These are phyloP conservation scores for Typhlichthys subterraneus DNA, from an alignment of 2,797 vertebrate species.

Conservation along the genomic window DNA sequence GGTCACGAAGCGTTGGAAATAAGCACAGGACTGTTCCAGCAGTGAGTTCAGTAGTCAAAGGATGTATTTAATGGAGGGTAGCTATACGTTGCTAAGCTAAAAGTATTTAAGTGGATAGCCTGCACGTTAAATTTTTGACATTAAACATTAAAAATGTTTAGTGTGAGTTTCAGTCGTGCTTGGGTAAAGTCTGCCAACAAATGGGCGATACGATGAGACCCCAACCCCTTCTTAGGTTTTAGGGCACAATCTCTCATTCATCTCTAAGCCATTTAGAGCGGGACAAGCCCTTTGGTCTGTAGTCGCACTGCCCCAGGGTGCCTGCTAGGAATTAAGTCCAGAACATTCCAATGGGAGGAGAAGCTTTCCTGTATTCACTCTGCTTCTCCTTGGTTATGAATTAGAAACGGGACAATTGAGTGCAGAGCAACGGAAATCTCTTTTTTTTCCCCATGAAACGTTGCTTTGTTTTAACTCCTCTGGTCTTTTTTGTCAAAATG, in stretches of 20 bases:
- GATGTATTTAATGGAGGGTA: not conserved
- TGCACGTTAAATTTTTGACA: not conserved
- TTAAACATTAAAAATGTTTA: not conserved
- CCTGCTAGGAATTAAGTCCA: slow-evolving; percentile 65
- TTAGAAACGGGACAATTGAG: slow-evolving; percentile 42
- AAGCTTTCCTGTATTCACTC: slow-evolving; percentile 47
- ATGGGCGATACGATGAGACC: slow-evolving; percentile 41
- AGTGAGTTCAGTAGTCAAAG: not conserved
- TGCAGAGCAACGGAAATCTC: slow-evolving; percentile 63
- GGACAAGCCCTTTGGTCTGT: slow-evolving; percentile 46
- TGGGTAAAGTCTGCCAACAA: slow-evolving; percentile 36
- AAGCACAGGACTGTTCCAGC: not conserved
- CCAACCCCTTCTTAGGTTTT: slow-evolving; percentile 52
- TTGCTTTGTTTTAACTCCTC: slow-evolving; percentile 77
- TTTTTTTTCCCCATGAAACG: slow-evolving; percentile 49
- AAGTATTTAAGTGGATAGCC: not conserved
- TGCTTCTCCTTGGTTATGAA: slow-evolving; percentile 46
- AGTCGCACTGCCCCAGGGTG: slow-evolving; percentile 62
- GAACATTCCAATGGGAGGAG: slow-evolving; percentile 49
- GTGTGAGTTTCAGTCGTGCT: slow-evolving; percentile 12
- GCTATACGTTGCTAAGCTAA: too few species aligned
- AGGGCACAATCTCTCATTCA: slow-evolving; percentile 59
- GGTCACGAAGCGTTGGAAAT: not conserved
- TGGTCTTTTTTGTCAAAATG: slow-evolving; percentile 80
- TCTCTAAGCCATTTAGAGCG: slow-evolving; percentile 51